Evolutionary conservation across 2,797 vertebrate genomes (phyloP).

Genomic region (Staurois parvus): DNA sequence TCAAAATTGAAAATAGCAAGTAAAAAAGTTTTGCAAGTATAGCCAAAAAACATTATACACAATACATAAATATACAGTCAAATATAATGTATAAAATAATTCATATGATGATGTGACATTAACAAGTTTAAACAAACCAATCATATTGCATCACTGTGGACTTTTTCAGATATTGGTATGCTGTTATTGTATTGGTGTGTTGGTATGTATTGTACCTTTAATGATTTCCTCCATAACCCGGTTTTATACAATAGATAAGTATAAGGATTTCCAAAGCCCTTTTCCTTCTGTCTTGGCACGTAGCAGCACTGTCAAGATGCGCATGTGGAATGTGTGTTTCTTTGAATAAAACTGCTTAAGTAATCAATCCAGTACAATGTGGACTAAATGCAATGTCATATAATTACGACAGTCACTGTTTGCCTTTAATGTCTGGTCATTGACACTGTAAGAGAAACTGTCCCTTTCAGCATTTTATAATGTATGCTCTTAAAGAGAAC

Average conservation of each 20-base stretch:
- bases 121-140: too few relatives aligned
- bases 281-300: background rate
- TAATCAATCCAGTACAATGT: conserved; percentile 20
- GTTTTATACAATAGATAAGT: background rate
- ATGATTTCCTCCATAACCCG: background rate
- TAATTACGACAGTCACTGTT: conserved; percentile 20
- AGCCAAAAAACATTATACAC: too few relatives aligned
- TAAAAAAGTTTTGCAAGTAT: too few relatives aligned
- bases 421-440: conserved; percentile 47
- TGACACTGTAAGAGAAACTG: conserved; percentile 34
- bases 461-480: conserved; percentile 15
- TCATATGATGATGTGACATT: too few relatives aligned
- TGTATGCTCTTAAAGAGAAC: background rate
- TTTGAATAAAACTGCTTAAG: conserved; percentile 30
- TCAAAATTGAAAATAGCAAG: too few relatives aligned
- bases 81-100: too few relatives aligned
- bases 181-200: too few relatives aligned
- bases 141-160: too few relatives aligned
- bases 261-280: conserved; percentile 30
- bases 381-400: conserved; percentile 25
- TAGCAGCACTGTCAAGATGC: background rate
- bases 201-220: too few relatives aligned
- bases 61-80: too few relatives aligned
- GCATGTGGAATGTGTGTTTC: conserved; percentile 18
- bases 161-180: too few relatives aligned